These are phyloP conservation scores for Anastatus disparis DNA, from an alignment of 1,140 invertebrate species.

Conservation along the genomic window DNA sequence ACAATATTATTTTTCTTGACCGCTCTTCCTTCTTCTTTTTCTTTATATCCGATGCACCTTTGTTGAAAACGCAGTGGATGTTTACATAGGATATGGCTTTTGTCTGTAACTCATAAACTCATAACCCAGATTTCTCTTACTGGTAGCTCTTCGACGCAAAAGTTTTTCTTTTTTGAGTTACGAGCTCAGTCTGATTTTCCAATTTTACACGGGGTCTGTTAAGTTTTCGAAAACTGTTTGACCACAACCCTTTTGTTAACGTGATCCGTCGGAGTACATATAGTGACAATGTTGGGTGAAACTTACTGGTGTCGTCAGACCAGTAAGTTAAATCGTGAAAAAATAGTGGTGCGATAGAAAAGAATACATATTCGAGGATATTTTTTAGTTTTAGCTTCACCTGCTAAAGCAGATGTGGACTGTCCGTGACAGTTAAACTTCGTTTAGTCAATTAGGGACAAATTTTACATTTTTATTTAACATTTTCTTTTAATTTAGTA, in stretches of 20 bases:
- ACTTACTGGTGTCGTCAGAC: constrained; percentile 41
- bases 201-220: constrained; percentile 39
- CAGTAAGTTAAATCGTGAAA: too few species aligned
- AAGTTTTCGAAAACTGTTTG: constrained; percentile 52
- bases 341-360: neutral
- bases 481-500: too few species aligned
- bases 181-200: constrained; percentile 28
- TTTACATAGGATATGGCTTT: neutral
- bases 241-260: constrained; percentile 56
- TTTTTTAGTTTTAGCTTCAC: neutral
- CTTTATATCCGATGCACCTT: neutral
- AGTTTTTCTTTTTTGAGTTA: neutral
- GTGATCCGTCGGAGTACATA: constrained; percentile 23
- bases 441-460: too few species aligned
- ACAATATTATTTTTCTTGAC: neutral
- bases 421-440: too few species aligned
- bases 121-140: constrained; percentile 51
- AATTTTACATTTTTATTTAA: too few species aligned
- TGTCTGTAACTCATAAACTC: constrained; percentile 22
- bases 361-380: neutral
- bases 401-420: neutral
- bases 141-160: too few species aligned
- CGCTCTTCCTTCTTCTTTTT: neutral
- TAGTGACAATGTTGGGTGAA: constrained; percentile 46
- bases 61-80: constrained; percentile 26